A percentile compares a stretch with the other conserved stretches of the same genome.
Evolutionary conservation across 2,113 vertebrate genomes (phyloP).

Genomic region (Rhabdornis inornatus): DNA sequence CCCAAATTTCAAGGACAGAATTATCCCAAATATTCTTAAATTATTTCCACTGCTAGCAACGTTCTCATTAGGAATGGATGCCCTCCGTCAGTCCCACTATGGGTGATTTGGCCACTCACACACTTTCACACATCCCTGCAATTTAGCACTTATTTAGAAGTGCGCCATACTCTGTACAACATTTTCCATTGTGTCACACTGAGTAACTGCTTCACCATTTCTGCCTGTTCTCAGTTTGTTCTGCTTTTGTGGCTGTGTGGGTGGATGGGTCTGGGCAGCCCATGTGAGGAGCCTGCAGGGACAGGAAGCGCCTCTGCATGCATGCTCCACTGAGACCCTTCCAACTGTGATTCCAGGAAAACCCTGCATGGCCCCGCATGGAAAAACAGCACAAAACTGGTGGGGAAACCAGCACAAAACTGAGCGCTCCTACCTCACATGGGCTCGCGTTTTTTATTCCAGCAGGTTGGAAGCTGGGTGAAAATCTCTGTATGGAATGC

Average conservation of each 20-base stretch:
- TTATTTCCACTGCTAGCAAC: not conserved
- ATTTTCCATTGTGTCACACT: constrained; percentile 28
- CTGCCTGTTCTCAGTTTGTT: not conserved
- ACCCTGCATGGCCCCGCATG: accelerated
- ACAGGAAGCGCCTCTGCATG: not conserved
- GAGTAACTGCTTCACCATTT: not conserved
- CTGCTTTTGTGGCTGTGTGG: constrained; percentile 60
- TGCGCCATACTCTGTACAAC: accelerated
- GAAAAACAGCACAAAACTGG: not conserved
- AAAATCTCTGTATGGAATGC: not conserved
- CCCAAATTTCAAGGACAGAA: not conserved
- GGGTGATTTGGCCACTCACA: accelerated
- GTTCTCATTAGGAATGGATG: not conserved
- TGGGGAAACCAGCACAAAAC: not conserved
- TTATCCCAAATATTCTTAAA: not conserved
- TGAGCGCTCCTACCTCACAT: accelerated
- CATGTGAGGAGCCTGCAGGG: not conserved
- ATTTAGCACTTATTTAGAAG: not conserved
- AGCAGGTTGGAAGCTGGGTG: not conserved
- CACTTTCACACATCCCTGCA: not conserved
- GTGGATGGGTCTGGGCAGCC: not conserved
- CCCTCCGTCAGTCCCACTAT: not conserved
- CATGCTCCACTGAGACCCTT: constrained; percentile 32
- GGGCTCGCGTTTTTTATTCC: not conserved
- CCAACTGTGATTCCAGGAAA: constrained; percentile 59